Conservation (phyloP, 2,113 vertebrate genomes). For the Vimba vimba region DNA sequence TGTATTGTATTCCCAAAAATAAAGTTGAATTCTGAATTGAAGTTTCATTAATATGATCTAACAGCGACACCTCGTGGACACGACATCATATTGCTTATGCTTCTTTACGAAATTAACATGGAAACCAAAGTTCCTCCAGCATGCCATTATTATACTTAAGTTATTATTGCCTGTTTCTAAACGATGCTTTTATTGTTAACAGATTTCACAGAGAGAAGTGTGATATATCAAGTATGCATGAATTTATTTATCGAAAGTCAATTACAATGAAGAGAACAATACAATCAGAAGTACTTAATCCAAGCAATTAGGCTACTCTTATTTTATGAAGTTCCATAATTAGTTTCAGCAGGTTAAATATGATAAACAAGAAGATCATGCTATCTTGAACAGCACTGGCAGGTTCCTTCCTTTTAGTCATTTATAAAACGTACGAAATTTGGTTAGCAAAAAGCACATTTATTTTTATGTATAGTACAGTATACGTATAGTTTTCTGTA, state of each 20-base stretch:
- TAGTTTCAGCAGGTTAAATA: background rate
- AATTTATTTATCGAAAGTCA: background rate
- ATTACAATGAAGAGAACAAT: background rate
- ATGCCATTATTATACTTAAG: too few species aligned
- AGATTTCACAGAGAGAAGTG: background rate
- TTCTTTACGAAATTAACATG: background rate
- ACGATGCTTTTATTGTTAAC: background rate
- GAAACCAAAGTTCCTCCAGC: background rate
- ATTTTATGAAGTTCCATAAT: background rate
- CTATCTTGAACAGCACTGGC: background rate
- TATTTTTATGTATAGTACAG: background rate
- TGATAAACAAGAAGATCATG: background rate
- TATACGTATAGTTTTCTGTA: too few species aligned
- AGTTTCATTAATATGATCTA: background rate
- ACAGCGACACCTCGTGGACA: slow-evolving; percentile 22
- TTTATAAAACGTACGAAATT: background rate
- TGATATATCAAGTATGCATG: background rate
- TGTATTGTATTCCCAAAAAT: slow-evolving; percentile 31
- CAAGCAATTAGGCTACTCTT: background rate
- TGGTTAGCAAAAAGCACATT: background rate
- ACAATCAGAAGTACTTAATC: background rate
- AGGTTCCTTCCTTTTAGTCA: background rate
- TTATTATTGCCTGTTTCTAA: background rate
- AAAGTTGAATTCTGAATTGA: slow-evolving; percentile 16
- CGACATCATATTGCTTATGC: background rate